Evolutionary conservation across 2,888 invertebrate genomes (phyloP), one percentile per base, ranked within the genome.

Genomic region (Drosophila melanosoma): DNA sequence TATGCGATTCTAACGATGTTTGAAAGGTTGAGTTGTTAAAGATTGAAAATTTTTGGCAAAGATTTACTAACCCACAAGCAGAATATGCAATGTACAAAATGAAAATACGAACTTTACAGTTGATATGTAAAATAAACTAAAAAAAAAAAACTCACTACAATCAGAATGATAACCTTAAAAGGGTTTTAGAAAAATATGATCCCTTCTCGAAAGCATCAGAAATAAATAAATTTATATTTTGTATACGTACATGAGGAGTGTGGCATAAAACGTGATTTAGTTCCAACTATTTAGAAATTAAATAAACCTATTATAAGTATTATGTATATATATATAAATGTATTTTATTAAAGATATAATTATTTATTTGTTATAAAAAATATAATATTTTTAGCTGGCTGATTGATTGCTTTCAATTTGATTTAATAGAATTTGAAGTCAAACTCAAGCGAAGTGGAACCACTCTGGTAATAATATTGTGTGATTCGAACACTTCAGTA

Each of bases 401-500:
- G 4, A 33, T 45, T 45, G 10, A 0, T 8, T n/a, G 20, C n/a
- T 15, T 38, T 45, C 56, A 60, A 59, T 23, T 54, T n/a, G 42
- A 58, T 20, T 64, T 57, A 76, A 75, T 63, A 1, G 35, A 59
- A 58, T 20, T 45, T 53, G 58, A 76, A 45, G 60, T 58, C 17
- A 57, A 56, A 35, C 36, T n/a, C 29, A n/a, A 48, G 57, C 38
- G 29, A 52, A 36, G 36, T 60, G 60, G 60, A 66, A 68, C 64
- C 78, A 66, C 67, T 69, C 52, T 64, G 40, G 64, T 15, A 15
- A 72, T 36, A 69, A 69, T 64, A 67, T 63, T 65, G 62, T 58
- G 64, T 26, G 35, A 48, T 17, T 35, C 23, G 48, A 64, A 40
- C 81, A 81, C 73, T 87, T 83, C 83, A 73, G 59, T 74, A 54